Percentiles rank a stretch among this genome's conserved stretches.
These are phyloP conservation scores for Coptotermes formosanus DNA, from an alignment of 1,140 invertebrate genomes.

Conservation along the genomic window DNA sequence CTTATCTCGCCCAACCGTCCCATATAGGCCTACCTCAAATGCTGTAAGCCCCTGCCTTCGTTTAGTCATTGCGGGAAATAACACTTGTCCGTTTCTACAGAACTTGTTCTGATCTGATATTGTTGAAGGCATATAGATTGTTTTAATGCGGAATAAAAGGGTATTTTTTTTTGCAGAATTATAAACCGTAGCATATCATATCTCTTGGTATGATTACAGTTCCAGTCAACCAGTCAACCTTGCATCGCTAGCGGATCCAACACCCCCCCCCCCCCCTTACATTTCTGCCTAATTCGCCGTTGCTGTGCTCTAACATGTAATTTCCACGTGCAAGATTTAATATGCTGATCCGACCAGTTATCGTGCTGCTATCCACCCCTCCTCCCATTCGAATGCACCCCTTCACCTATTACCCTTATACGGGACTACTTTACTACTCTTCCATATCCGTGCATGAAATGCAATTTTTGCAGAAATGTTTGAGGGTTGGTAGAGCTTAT, in stretches of 20 bases:
- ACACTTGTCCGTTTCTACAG: neutral
- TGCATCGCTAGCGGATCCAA: no score
- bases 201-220: neutral
- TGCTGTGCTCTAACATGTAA: neutral
- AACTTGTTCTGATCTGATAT: neutral
- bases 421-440: constrained; percentile 11
- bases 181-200: neutral
- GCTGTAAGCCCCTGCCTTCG: no score
- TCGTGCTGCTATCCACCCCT: neutral
- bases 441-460: constrained; percentile 13
- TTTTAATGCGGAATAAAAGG: neutral
- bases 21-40: no score
- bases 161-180: neutral
- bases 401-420: neutral
- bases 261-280: neutral
- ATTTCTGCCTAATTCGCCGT: constrained; percentile 6
- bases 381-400: neutral
- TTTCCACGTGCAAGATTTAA: constrained; percentile 30
- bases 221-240: no score
- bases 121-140: neutral
- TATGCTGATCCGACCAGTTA: constrained; percentile 31
- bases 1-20: no score
- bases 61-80: no score
- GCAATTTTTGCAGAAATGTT: constrained; percentile 19
- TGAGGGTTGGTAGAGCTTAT: neutral